Evolutionary conservation across 2,797 vertebrate genomes (phyloP), one percentile per base, ranked within the genome.

Genomic region (Sebastiscus albofasciatus): DNA sequence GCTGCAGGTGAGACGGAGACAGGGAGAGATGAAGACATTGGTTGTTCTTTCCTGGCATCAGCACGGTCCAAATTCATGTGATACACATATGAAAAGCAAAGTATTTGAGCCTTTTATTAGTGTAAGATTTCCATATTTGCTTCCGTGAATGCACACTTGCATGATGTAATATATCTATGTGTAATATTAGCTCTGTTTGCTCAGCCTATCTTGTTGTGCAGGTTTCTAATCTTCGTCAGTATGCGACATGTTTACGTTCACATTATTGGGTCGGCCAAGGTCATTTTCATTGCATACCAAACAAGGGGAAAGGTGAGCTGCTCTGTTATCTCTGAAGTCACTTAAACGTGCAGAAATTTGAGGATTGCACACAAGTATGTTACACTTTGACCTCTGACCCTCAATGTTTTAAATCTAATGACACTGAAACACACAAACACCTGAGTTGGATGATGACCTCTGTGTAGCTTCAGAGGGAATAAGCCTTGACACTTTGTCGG

Each of bases 1-100:
- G 80, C 87, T 90, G 75, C 87, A 91, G 87, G 85, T 91, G 81
- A 65, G 59, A n/a, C 42, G 6, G 36, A 69, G 11, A 66, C 18
- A 39, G 10, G 64, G 55, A 72, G 31, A 67, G 31, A 60, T 31
- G 10, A 39, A 39, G 67, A 75, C 46, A 52, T 27, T 60, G 66
- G 29, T 24, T 83, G 58, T 61, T 80, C 76, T 81, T 81, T 74
- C 14, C 61, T 66, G 42, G 33, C 54, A 34, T 64, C n/a, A 67
- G 9, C 36, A 36, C 27, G 27, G 46, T 49, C 20, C 65, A 33
- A 72, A 61, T 60, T 65, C 31, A 67, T 56, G 9, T 49, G 18
- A 20, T 20, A 18, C 31, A 62, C 20, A 24, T 2, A n/a, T 31
- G 42, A 64, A 14, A 58, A 46, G 26, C 8, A 73, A 31, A 54